Evolutionary conservation across 2,797 vertebrate species (phyloP).

Genomic region (Pangasius djambal): DNA sequence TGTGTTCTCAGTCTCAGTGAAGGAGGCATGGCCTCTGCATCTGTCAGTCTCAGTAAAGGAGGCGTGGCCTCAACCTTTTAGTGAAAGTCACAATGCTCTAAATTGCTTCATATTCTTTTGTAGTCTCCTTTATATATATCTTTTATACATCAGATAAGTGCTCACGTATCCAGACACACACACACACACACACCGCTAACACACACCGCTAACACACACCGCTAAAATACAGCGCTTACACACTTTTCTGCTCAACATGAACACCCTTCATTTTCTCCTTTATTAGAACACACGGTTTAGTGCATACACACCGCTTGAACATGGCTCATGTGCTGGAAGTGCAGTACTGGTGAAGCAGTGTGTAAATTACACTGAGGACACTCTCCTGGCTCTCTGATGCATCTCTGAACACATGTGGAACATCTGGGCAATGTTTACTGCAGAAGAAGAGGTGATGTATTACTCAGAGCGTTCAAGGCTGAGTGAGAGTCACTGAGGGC

Average conservation of each 20-base stretch:
- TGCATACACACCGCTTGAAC: not conserved
- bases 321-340: not conserved
- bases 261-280: not conserved
- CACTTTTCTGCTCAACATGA: not conserved
- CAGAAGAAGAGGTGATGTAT: constrained; percentile 29
- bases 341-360: not conserved
- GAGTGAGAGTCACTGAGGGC: constrained; percentile 17
- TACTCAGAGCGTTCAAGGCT: constrained; percentile 18
- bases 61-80: not conserved
- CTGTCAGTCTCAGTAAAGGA: not conserved
- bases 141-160: not conserved
- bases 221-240: not conserved
- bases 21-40: not conserved
- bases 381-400: not conserved
- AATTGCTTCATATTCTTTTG: not conserved
- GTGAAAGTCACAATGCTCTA: not conserved
- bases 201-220: not conserved
- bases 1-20: not conserved
- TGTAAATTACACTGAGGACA: constrained; percentile 6
- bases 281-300: not conserved
- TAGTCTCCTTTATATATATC: not conserved
- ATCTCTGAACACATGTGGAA: constrained; percentile 27
- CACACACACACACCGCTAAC: not conserved
- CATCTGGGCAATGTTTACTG: constrained; percentile 17
- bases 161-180: not conserved